A percentile compares a stretch with the other conserved stretches of the same genome.
phyloP scores from a whole-genome alignment of 1,140 invertebrate species.

The Brachionus angularis region DNA sequence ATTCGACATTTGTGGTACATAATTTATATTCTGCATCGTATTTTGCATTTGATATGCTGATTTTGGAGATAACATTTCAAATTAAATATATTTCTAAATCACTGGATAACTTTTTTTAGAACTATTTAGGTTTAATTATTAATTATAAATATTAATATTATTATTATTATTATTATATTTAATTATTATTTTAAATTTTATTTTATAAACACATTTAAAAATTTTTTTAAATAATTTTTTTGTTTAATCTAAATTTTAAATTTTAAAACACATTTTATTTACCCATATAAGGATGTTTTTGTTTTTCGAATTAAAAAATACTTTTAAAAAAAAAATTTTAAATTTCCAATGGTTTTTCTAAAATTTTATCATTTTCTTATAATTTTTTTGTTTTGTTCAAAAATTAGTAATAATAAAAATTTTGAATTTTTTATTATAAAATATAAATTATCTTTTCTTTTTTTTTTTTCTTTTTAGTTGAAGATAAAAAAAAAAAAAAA shows the following conservation, averaged over 20 bases:
- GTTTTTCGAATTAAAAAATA: too few relatives aligned
- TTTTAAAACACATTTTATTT: conserved; percentile 15
- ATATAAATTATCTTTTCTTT: neutral
- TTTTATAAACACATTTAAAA: too few relatives aligned
- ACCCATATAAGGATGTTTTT: neutral
- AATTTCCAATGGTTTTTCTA: too few relatives aligned
- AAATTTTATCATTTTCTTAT: too few relatives aligned
- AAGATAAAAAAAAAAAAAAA: too few relatives aligned
- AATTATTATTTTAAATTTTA: too few relatives aligned
- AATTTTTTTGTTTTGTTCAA: neutral
- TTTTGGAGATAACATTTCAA: conserved; percentile 35
- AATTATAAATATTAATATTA: too few relatives aligned
- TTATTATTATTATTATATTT: too few relatives aligned
- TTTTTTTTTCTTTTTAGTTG: neutral
- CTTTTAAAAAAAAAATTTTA: too few relatives aligned
- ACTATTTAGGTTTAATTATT: too few relatives aligned
- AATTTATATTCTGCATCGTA: conserved; percentile 11
- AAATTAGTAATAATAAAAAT: conserved; percentile 27
- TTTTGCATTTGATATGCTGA: conserved; percentile 43
- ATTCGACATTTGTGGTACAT: conserved; percentile 24
- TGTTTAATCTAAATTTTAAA: neutral
- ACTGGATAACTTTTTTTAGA: too few relatives aligned
- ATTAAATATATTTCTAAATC: neutral
- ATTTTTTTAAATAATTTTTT: too few relatives aligned
- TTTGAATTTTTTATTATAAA: conserved; percentile 33